Evolutionary conservation across 1,140 invertebrate species (phyloP), one percentile per base, ranked within the genome.

Genomic region (Orius laevigatus): DNA sequence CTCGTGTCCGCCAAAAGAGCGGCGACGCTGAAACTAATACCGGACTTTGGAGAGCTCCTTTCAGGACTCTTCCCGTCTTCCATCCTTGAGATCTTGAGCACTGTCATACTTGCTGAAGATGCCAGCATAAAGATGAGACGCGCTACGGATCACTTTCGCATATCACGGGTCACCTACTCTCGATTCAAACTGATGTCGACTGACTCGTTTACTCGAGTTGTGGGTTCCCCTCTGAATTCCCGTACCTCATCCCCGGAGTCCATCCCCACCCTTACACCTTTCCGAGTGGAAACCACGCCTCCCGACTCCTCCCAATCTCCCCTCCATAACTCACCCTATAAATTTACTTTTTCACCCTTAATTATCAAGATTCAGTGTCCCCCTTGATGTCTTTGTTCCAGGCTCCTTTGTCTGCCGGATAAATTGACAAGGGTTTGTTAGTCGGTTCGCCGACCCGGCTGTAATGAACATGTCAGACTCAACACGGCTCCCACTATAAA

Each of bases 1-100:
- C 55, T 35, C 19, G 64, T 67, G 53, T 70, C 64, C 1, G 65
- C 66, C 2, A 70, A 43, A 2, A 71, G 57, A 0, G 68, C 63
- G 0, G 66, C 69, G n/a, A 70, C 68, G 42, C 65, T 68, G 56
- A 71, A 71, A 47, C 67, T 70, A 31, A 71, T 57, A 35, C 59
- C 57, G 19, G 64, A 43, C 52, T 49, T 32, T 56, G 56, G 25
- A 57, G 58, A 38, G 56, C 39, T 38, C 12, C 59, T 57, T 16
- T 59, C 52, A 43, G 58, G 56, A 16, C 57, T 60, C 50, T 60
- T 55, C 1, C 58, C 57, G 48, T 59, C 58, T 14, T 46, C 49
- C 43, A 39, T 41, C 41, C 32, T 15, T 9, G 42, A 10, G 33
- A 51, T 32, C 36, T 51, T 51, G 33, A 51, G 49, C 31, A 51